phyloP scores from a whole-genome alignment of 37 sponge, comb jelly and placozoan genomes.

The Geodia barretti region DNA sequence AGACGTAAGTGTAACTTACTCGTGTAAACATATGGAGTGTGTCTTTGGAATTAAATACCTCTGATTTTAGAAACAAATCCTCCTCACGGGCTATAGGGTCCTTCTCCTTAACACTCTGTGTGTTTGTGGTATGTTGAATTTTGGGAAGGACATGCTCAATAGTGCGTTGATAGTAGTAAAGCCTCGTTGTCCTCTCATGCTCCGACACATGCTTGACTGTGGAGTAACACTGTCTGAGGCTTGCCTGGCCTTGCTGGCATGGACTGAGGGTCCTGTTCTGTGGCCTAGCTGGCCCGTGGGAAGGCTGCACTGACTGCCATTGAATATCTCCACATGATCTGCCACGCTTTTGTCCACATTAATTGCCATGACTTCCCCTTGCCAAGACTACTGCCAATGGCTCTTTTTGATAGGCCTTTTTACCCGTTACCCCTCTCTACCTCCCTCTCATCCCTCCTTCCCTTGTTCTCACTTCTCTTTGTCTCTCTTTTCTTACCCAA shows the following conservation, averaged over 20 bases:
- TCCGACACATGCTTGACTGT: background rate
- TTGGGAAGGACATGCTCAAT: no score
- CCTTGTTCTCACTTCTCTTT: background rate
- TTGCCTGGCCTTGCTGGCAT: background rate
- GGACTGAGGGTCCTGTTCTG: background rate
- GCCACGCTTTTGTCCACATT: background rate
- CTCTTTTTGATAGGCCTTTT: background rate
- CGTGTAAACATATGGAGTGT: no score
- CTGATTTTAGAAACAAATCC: no score
- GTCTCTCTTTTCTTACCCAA: background rate
- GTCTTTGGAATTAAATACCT: no score
- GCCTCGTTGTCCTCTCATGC: background rate
- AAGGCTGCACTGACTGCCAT: background rate
- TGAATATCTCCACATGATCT: background rate
- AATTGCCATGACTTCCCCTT: background rate
- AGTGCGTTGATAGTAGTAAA: no score
- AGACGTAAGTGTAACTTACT: background rate
- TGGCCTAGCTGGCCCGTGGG: background rate
- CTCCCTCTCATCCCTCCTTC: conserved; percentile 16
- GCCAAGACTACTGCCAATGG: background rate
- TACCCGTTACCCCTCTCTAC: background rate
- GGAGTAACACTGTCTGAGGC: background rate
- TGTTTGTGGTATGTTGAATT: no score
- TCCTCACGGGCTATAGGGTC: no score
- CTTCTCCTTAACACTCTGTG: no score